Percentiles rank a stretch among this genome's conserved stretches.
Evolutionary conservation across 2,888 invertebrate species (phyloP).

Genomic region (Pyrrhosoma nymphula): DNA sequence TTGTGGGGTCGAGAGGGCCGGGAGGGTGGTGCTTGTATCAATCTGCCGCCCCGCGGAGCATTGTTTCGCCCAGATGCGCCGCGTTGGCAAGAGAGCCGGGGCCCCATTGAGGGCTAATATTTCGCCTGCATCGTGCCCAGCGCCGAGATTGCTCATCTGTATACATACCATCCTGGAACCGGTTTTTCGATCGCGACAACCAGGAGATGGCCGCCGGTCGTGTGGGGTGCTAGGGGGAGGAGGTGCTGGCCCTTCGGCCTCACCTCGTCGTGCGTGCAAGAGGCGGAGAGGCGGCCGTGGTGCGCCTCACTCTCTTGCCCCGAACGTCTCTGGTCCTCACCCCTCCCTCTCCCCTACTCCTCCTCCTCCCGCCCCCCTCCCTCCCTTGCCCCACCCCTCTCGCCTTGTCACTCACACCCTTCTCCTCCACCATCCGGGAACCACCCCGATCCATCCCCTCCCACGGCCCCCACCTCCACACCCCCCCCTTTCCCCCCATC

Average conservation of each 20-base stretch:
- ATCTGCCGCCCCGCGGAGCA: neutral
- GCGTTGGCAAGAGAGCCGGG: too few species aligned
- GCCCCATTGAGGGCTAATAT: neutral
- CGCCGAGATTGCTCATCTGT: neutral
- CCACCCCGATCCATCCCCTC: constrained; percentile 30
- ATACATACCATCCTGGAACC: neutral
- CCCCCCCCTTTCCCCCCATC: neutral
- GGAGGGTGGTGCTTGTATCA: neutral
- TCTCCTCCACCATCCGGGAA: neutral
- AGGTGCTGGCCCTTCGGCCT: too few species aligned
- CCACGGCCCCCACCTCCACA: neutral
- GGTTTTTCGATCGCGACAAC: constrained; percentile 6
- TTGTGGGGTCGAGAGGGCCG: neutral
- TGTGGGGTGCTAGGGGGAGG: too few species aligned
- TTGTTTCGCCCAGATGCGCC: neutral
- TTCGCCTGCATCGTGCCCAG: neutral
- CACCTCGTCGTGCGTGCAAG: neutral
- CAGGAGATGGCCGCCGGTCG: neutral
- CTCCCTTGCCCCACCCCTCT: neutral
- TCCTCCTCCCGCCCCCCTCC: neutral
- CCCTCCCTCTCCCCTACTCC: neutral
- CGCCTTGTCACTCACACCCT: constrained; percentile 36
- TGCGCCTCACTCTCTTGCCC: neutral
- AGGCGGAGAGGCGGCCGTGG: neutral
- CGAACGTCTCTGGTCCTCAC: constrained; percentile 49